Conservation (phyloP, 2,888 invertebrate species). For the Marasmarcha lunaedactyla region DNA sequence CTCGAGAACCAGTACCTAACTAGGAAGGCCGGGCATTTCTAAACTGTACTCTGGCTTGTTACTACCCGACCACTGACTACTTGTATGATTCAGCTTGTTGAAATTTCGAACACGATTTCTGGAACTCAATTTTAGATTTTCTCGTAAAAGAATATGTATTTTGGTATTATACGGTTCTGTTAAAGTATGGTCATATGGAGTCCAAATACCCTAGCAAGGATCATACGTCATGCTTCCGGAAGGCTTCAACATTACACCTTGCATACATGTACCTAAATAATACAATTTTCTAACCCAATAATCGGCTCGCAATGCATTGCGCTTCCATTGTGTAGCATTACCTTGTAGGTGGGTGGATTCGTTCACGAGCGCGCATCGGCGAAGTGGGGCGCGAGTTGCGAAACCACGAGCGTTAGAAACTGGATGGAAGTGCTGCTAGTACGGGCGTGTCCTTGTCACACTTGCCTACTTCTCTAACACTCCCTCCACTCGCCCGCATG, state of each 20-base stretch:
- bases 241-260: too few species aligned
- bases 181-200: too few species aligned
- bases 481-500: conserved; percentile 39
- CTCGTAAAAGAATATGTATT: too few species aligned
- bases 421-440: conserved; percentile 68
- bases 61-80: conserved; percentile 9
- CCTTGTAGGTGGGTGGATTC: conserved; percentile 44
- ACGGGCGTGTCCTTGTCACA: conserved; percentile 70
- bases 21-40: conserved; percentile 58
- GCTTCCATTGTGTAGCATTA: conserved; percentile 31
- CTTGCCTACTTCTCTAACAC: conserved; percentile 65
- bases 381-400: conserved; percentile 42
- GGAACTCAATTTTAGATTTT: too few species aligned
- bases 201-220: too few species aligned
- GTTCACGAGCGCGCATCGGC: conserved; percentile 46
- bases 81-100: too few species aligned
- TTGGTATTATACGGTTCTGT: too few species aligned
- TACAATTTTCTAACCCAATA: neutral
- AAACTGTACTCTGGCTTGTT: conserved; percentile 33
- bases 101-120: too few species aligned
- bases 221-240: too few species aligned
- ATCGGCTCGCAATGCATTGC: neutral
- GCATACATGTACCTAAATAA: too few species aligned
- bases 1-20: conserved; percentile 38
- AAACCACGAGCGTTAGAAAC: conserved; percentile 66